phyloP scores from a whole-genome alignment of 2,888 invertebrate genomes.

The Apoderus coryli region DNA sequence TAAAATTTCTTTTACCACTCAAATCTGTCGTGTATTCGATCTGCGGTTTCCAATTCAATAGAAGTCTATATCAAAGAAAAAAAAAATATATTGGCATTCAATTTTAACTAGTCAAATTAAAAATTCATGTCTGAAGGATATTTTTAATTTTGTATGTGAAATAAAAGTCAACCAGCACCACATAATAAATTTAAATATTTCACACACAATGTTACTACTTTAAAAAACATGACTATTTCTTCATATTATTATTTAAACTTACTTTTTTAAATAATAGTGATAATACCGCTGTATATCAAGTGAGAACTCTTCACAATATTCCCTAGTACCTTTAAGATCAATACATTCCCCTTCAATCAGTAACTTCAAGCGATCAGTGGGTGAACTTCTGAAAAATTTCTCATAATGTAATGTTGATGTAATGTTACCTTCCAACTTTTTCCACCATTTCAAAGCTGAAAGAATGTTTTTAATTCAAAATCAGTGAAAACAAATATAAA shows the following conservation, averaged over 20 bases:
- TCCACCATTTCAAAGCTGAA: slow-evolving; percentile 27
- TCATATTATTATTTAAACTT: too few species aligned
- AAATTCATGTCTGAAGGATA: too few species aligned
- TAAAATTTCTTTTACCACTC: slow-evolving; percentile 20
- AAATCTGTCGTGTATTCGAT: slow-evolving; percentile 22
- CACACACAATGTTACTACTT: too few species aligned
- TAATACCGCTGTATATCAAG: slow-evolving; percentile 23
- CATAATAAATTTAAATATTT: too few species aligned
- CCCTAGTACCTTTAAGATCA: slow-evolving; percentile 24
- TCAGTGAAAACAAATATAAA: too few species aligned
- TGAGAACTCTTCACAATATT: slow-evolving; percentile 33
- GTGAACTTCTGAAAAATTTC: slow-evolving; percentile 19
- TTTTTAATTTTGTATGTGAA: too few species aligned
- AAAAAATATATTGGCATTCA: too few species aligned
- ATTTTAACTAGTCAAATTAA: too few species aligned
- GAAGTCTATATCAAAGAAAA: slow-evolving; percentile 11
- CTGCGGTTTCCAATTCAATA: slow-evolving; percentile 33
- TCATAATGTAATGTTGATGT: slow-evolving; percentile 17
- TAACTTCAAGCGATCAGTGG: slow-evolving; percentile 16
- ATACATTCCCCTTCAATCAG: slow-evolving; percentile 17
- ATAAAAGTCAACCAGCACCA: too few species aligned
- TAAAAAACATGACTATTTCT: too few species aligned
- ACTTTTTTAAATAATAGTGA: slow-evolving; percentile 15
- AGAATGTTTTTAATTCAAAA: too few species aligned
- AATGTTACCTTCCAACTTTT: slow-evolving; percentile 13